phyloP scores from a whole-genome alignment of 1,140 invertebrate genomes.

The Epicauta chinensis region DNA sequence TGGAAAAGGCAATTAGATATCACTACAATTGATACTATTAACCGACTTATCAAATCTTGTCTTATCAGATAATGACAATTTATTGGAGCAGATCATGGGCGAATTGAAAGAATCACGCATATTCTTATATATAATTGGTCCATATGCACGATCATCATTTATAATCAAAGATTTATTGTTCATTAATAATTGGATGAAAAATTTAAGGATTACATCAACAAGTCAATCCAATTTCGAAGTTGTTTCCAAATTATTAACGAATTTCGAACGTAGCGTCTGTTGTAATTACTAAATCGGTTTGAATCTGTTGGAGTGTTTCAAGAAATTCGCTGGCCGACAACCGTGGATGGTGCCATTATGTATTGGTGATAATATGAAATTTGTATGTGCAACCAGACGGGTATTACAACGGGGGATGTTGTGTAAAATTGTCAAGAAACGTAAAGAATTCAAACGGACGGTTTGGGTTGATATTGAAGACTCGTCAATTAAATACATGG shows the following conservation, averaged over 20 bases:
- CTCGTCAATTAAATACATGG: conserved; percentile 20
- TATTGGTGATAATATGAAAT: conserved; percentile 13
- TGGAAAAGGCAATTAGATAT: too few species aligned
- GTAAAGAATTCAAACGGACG: background rate
- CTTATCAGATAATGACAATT: background rate
- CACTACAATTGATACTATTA: too few species aligned
- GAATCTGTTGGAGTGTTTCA: conserved; percentile 19
- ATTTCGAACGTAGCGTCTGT: conserved; percentile 15
- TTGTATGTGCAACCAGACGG: conserved; percentile 19
- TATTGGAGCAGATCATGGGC: conserved; percentile 6
- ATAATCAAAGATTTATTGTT: conserved; percentile 12
- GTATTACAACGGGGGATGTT: conserved; percentile 9
- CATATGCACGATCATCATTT: conserved; percentile 13
- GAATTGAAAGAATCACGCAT: conserved; percentile 15
- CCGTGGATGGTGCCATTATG: conserved; percentile 22
- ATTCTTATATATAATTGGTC: conserved; percentile 27
- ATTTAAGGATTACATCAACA: background rate
- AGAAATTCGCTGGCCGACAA: conserved; percentile 18
- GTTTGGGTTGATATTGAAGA: conserved; percentile 20
- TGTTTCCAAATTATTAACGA: conserved; percentile 16
- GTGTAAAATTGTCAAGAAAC: conserved; percentile 14
- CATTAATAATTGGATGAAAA: conserved; percentile 20
- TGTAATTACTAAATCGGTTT: conserved; percentile 21
- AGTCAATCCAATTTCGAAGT: conserved; percentile 3
- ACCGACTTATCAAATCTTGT: too few species aligned